A percentile compares a stretch with the other conserved stretches of the same genome.
Conservation (phyloP, 2,113 vertebrate species). For the Leucopsar rothschildi region DNA sequence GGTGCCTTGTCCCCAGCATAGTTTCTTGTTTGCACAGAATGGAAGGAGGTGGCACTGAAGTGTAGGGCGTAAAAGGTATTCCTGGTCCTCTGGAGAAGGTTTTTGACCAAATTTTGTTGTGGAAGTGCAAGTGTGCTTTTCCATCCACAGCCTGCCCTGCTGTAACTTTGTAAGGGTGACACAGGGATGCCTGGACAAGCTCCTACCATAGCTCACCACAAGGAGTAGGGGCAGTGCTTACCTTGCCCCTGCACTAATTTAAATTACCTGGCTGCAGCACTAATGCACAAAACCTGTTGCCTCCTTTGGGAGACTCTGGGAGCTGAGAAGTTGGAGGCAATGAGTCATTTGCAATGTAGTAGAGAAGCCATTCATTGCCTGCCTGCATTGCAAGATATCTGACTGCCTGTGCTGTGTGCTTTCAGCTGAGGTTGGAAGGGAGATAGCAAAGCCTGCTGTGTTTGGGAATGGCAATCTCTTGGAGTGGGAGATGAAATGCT, state of each 20-base stretch:
- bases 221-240: not conserved
- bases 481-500: not conserved
- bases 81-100: not conserved
- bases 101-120: not conserved
- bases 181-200: not conserved
- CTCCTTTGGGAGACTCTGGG: not conserved
- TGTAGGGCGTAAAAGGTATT: not conserved
- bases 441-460: not conserved
- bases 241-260: not conserved
- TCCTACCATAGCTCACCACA: not conserved
- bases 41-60: not conserved
- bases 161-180: not conserved
- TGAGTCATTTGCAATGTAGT: not conserved
- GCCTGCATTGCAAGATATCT: not conserved
- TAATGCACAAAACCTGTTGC: conserved; percentile 4
- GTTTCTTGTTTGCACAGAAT: not conserved
- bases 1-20: accelerated
- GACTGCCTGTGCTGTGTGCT: not conserved
- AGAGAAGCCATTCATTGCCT: not conserved
- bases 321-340: not conserved
- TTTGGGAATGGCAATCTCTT: not conserved
- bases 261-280: not conserved
- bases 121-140: not conserved
- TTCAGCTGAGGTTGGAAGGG: not conserved
- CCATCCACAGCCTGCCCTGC: not conserved